Conservation (phyloP, 1,140 invertebrate species). For the Ceratitis capitata region DNA sequence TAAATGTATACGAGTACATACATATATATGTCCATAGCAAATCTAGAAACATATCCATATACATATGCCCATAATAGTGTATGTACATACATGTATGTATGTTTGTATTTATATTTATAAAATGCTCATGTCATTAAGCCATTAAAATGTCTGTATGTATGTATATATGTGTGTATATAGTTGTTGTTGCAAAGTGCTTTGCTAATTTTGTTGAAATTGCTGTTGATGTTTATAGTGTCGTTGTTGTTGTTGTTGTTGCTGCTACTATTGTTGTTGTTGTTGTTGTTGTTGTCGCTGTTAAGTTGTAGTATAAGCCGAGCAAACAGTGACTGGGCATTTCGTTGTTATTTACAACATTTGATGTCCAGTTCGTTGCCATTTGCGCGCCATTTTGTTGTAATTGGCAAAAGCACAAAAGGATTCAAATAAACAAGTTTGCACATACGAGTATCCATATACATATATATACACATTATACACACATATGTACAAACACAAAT, state of each 20-base stretch:
- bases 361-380: slow-evolving; percentile 36
- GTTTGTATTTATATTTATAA: background rate
- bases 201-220: background rate
- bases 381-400: slow-evolving; percentile 26
- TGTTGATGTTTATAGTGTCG: background rate
- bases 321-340: slow-evolving; percentile 25
- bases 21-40: background rate
- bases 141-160: no score
- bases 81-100: background rate
- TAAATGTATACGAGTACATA: background rate
- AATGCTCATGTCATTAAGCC: background rate
- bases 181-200: slow-evolving; percentile 1
- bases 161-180: background rate
- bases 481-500: no score
- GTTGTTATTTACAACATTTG: slow-evolving; percentile 33
- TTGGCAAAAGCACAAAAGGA: slow-evolving; percentile 13
- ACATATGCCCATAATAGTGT: no score
- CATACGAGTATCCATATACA: background rate
- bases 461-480: background rate
- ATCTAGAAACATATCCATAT: background rate
- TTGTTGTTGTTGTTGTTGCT: background rate
- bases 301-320: background rate
- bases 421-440: no score
- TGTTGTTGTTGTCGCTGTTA: background rate
- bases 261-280: background rate